A percentile compares a stretch with the other conserved stretches of the same genome.
phyloP scores from a whole-genome alignment of 1,140 invertebrate species.

The Bacillus rossius region DNA sequence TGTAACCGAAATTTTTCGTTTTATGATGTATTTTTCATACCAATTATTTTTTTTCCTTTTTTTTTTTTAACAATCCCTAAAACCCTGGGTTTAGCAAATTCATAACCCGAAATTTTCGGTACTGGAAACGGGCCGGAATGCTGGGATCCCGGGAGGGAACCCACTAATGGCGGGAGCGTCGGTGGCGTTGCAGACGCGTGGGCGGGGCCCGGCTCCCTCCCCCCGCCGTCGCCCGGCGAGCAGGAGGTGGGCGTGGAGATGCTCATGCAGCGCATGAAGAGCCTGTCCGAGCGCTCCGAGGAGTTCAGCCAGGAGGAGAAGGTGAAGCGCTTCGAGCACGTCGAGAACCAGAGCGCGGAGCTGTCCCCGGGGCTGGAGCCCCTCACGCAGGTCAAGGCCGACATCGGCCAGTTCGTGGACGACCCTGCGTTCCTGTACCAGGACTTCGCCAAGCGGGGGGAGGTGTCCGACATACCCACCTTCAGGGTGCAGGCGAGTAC shows the following conservation, averaged over 20 bases:
- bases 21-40: too few relatives aligned
- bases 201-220: constrained; percentile 13
- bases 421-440: constrained; percentile 74
- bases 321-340: constrained; percentile 68
- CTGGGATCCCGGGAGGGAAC: too few relatives aligned
- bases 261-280: constrained; percentile 77
- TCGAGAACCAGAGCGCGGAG: constrained; percentile 69
- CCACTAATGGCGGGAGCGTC: too few relatives aligned
- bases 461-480: constrained; percentile 63
- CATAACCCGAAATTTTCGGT: too few relatives aligned
- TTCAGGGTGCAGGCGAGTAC: constrained; percentile 60
- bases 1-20: too few relatives aligned
- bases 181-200: background rate
- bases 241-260: constrained; percentile 63
- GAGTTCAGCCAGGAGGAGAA: constrained; percentile 70
- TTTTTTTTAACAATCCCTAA: too few relatives aligned
- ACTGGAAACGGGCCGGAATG: too few relatives aligned
- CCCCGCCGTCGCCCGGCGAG: constrained; percentile 44
- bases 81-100: too few relatives aligned
- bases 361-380: constrained; percentile 45
- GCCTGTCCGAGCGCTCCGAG: constrained; percentile 63
- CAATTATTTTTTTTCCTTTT: too few relatives aligned
- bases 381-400: constrained; percentile 44
- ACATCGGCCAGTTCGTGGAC: constrained; percentile 66
- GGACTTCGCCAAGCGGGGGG: constrained; percentile 72